A percentile compares a stretch with the other conserved stretches of the same genome.
phyloP scores from a whole-genome alignment of 2,797 vertebrate genomes.

The Squalus acanthias region DNA sequence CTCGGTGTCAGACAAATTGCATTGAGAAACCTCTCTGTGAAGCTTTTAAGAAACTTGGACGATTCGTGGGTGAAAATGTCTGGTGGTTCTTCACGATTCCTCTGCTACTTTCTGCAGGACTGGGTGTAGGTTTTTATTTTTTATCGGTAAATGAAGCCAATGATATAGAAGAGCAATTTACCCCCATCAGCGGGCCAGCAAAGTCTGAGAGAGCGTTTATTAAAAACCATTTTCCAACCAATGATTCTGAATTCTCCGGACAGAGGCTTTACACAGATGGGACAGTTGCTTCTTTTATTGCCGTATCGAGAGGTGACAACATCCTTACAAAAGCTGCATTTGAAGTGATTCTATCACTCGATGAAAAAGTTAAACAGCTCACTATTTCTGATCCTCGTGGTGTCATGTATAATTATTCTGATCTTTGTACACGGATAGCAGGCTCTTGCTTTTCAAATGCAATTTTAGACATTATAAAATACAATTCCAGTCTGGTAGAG shows the following conservation, averaged over 20 bases:
- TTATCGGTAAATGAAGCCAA: slow-evolving; percentile 52
- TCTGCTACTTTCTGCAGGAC: slow-evolving; percentile 52
- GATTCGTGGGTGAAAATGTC: slow-evolving; percentile 58
- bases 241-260: slow-evolving; percentile 59
- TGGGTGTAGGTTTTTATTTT: slow-evolving; percentile 64
- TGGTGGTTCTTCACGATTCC: slow-evolving; percentile 62
- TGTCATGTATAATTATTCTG: rapidly evolving
- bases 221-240: slow-evolving; percentile 53
- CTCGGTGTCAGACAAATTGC: slow-evolving; percentile 50
- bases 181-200: slow-evolving; percentile 60
- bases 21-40: slow-evolving; percentile 52
- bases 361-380: background rate
- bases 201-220: slow-evolving; percentile 68
- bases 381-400: too few species aligned
- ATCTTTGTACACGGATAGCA: background rate
- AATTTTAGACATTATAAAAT: background rate
- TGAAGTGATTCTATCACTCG: background rate
- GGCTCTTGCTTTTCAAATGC: background rate
- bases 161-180: slow-evolving; percentile 70
- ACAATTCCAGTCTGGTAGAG: slow-evolving; percentile 40
- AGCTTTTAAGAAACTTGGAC: slow-evolving; percentile 54
- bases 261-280: too few species aligned
- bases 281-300: slow-evolving; percentile 40
- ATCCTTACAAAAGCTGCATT: background rate
- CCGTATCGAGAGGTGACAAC: background rate